Evolutionary conservation across 2,113 vertebrate species (phyloP).

Genomic region (Psophia crepitans): DNA sequence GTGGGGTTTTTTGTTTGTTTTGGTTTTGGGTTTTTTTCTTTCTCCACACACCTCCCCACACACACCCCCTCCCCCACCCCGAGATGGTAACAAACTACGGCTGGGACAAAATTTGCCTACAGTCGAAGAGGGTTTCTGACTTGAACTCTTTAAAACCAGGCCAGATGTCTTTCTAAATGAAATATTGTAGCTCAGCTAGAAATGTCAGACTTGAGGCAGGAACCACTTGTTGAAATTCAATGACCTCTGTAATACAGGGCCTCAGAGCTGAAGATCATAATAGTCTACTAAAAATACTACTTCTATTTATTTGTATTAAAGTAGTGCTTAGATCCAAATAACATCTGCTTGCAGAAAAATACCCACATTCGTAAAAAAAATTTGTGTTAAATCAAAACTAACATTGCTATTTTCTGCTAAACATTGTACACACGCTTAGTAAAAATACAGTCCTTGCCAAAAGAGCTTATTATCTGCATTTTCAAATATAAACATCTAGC

Average conservation of each 20-base stretch:
- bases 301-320: constrained; percentile 29
- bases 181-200: constrained; percentile 5
- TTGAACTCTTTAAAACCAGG: constrained; percentile 39
- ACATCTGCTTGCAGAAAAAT: not conserved
- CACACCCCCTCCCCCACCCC: accelerated
- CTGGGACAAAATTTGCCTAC: not conserved
- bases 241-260: constrained; percentile 36
- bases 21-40: not conserved
- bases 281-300: not conserved
- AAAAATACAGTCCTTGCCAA: not conserved
- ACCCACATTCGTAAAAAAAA: not conserved
- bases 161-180: constrained; percentile 43
- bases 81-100: not conserved
- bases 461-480: not conserved
- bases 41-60: too few relatives aligned
- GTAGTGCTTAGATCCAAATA: not conserved
- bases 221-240: constrained; percentile 56
- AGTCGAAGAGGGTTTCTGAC: not conserved
- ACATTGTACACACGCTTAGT: not conserved
- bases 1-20: too few relatives aligned
- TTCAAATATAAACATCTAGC: not conserved
- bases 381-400: not conserved
- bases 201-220: not conserved
- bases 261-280: not conserved
- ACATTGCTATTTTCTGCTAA: not conserved